Evolutionary conservation across 1,140 invertebrate genomes (phyloP), one percentile per base, ranked within the genome.

Genomic region (Cherax quadricarinatus): DNA sequence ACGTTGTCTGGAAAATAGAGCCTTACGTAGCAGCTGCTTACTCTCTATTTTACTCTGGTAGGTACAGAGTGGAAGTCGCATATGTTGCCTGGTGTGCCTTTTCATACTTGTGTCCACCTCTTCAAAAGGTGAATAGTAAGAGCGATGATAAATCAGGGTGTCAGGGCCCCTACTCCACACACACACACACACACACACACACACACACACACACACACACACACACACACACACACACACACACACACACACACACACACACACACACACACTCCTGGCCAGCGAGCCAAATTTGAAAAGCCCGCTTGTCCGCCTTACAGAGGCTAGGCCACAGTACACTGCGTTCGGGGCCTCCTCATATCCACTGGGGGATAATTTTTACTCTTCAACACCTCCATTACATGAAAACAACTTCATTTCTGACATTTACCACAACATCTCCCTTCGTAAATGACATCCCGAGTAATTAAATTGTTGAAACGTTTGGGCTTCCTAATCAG

Each of bases 81-180:
- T 57, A 14, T 57, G 53, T 86, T 49, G 84, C 60, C 88, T 66
- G 88, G 73, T 89, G 80, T 83, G 62, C 79, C 88, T 89, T 89
- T 89, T 89, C 88, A 89, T 83, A 70, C 79, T 83, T 83, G 80
- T 89, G 88, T 89, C 88, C 79, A 83, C 88, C 88, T 89, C 88
- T 83, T 89, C 80, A 83, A 89, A 53, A 21, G 88, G 79, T 83
- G 88, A 82, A 89, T 89, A 41, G 88, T 62, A n/a, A 81, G 60
- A 21, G 30, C 60, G 80, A 83, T 83, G 88, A 89, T 89, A 89
- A 83, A 89, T 89, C 88, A 89, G 88, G n/a, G 48, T 83, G 88
- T 89, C 80, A 60, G 30, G 86, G 14, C 14, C 41, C 41, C 80
- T 81, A 21, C 41, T 16, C 48, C 48, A 5, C 80, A 12, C 80